A percentile compares a stretch with the other conserved stretches of the same genome.
Evolutionary conservation across 2,113 vertebrate species (phyloP).

Genomic region (Halichoeres trimaculatus): DNA sequence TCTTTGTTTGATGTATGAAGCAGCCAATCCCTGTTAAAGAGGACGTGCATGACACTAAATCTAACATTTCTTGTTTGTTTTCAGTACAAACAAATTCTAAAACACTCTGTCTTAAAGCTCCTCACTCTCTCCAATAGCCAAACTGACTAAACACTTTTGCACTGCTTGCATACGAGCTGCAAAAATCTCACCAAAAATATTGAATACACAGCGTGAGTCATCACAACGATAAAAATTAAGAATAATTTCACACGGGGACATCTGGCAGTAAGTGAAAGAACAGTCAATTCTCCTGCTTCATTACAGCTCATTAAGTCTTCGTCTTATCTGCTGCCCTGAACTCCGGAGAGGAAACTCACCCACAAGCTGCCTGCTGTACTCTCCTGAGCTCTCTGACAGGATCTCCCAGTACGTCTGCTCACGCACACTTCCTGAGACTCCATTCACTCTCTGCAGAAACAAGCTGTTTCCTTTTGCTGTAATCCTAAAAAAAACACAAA

Average conservation of each 20-base stretch:
- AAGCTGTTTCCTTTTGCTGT: conserved; percentile 60
- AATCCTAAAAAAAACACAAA: conserved; percentile 59
- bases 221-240: conserved; percentile 6
- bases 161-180: not conserved
- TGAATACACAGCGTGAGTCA: not conserved
- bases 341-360: conserved; percentile 70
- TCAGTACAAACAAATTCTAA: not conserved
- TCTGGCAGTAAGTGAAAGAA: conserved; percentile 37
- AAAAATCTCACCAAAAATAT: not conserved
- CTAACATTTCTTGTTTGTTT: not conserved
- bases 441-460: conserved; percentile 79
- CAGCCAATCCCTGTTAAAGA: conserved; percentile 69
- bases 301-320: conserved; percentile 60
- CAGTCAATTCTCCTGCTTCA: conserved; percentile 46
- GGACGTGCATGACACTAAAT: not conserved
- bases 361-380: conserved; percentile 54
- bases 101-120: too few species aligned
- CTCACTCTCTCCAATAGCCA: too few species aligned
- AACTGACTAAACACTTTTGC: too few species aligned
- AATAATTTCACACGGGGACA: conserved; percentile 6
- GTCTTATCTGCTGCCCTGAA: conserved; percentile 24
- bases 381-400: conserved; percentile 63
- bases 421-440: conserved; percentile 56
- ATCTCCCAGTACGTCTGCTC: conserved; percentile 79
- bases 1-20: conserved; percentile 59